These are phyloP conservation scores for Oxytorus armatus DNA, from an alignment of 2,888 invertebrate species.

Conservation along the genomic window DNA sequence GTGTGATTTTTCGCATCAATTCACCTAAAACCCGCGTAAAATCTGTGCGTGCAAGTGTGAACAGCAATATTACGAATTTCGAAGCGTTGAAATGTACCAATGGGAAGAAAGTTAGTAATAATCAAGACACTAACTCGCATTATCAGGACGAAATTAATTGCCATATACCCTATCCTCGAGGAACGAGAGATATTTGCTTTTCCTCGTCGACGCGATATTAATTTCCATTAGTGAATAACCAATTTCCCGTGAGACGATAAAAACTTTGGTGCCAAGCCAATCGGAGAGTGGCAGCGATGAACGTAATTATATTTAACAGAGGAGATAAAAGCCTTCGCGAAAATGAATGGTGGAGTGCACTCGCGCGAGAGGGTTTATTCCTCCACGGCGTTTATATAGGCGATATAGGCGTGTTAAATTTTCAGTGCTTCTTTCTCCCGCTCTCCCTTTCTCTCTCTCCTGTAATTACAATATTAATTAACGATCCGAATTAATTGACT, in stretches of 20 bases:
- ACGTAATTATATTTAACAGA: slow-evolving; percentile 81
- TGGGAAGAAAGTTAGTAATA: not conserved
- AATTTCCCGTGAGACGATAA: slow-evolving; percentile 77
- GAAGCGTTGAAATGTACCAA: not conserved
- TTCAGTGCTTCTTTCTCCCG: slow-evolving; percentile 51
- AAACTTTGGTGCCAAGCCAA: slow-evolving; percentile 61
- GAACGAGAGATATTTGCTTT: slow-evolving; percentile 27
- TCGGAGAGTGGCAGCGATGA: slow-evolving; percentile 72
- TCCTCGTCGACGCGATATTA: slow-evolving; percentile 71
- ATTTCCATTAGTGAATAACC: slow-evolving; percentile 79
- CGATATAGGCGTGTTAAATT: slow-evolving; percentile 3
- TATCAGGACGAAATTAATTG: not conserved
- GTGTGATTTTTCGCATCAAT: too few relatives aligned
- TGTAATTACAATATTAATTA: slow-evolving; percentile 80
- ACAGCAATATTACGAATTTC: not conserved
- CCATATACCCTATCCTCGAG: not conserved
- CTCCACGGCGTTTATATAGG: not conserved
- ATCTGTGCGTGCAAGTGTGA: not conserved
- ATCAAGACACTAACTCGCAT: not conserved
- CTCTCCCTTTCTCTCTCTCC: too few relatives aligned
- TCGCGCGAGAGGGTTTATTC: not conserved
- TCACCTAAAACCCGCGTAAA: too few relatives aligned
- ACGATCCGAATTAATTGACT: slow-evolving; percentile 76
- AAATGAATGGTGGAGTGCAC: slow-evolving; percentile 73
- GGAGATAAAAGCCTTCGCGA: slow-evolving; percentile 75